Percentiles rank a stretch among this genome's conserved stretches.
These are phyloP conservation scores for Tetrapedia diversipes DNA, from an alignment of 2,888 invertebrate species.

Conservation along the genomic window DNA sequence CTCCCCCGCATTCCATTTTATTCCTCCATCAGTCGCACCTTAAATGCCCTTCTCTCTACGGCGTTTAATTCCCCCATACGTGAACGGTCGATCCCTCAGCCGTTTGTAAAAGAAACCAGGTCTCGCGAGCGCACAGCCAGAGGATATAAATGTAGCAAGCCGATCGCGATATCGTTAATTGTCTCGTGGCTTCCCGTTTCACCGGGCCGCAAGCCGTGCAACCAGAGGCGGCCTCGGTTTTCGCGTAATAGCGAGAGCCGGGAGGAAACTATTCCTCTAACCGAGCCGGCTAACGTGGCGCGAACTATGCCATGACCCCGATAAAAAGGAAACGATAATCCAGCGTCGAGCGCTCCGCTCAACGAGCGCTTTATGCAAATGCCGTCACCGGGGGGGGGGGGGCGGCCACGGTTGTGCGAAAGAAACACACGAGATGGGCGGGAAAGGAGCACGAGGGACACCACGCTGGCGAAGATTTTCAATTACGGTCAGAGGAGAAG, in stretches of 20 bases:
- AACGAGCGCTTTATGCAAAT: conserved; percentile 47
- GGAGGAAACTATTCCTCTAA: conserved; percentile 43
- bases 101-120: neutral
- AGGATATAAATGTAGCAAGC: neutral
- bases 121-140: neutral
- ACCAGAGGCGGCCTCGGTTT: neutral
- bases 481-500: conserved; percentile 65
- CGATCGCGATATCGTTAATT: conserved; percentile 16
- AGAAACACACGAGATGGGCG: neutral
- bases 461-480: conserved; percentile 66
- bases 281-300: conserved; percentile 42
- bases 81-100: neutral
- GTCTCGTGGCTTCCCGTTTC: conserved; percentile 3
- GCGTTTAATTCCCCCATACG: too few species aligned
- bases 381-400: neutral
- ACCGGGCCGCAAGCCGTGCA: neutral
- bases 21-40: too few species aligned
- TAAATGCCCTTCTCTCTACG: too few species aligned
- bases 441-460: too few species aligned
- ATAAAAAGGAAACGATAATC: conserved; percentile 65
- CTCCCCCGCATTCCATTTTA: too few species aligned
- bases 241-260: neutral
- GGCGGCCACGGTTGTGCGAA: conserved; percentile 6
- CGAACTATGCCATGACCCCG: conserved; percentile 56
- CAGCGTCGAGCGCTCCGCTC: conserved; percentile 39